phyloP scores from a whole-genome alignment of 2,113 vertebrate species.

The Pollachius pollachius region DNA sequence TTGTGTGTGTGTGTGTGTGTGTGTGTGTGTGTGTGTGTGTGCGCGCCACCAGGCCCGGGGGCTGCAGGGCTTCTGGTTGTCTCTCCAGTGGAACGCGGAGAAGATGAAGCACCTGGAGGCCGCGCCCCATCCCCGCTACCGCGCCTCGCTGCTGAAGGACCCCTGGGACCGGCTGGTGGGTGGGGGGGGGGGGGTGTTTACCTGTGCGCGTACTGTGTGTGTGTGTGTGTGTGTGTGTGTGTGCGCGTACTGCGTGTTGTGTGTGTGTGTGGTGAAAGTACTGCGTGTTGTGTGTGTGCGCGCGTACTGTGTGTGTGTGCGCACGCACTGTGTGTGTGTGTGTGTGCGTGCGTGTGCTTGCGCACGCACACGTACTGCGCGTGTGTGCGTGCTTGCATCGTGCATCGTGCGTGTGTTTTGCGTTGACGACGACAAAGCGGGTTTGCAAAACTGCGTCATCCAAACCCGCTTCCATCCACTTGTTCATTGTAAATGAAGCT shows the following conservation, averaged over 20 bases:
- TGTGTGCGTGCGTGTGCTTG: not conserved
- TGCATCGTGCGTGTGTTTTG: not conserved
- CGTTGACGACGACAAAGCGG: too few species aligned
- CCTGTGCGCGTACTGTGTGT: not conserved
- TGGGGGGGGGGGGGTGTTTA: not conserved
- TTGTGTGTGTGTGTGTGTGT: too few species aligned
- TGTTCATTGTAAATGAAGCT: too few species aligned
- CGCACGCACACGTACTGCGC: not conserved
- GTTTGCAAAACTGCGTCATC: too few species aligned
- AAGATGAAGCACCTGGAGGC: conserved; percentile 77
- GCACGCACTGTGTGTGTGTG: not conserved
- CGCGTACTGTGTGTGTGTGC: conserved; percentile 7
- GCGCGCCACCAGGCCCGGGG: conserved; percentile 60
- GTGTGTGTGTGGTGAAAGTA: conserved; percentile 48
- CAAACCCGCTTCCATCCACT: too few species aligned
- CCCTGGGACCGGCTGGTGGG: conserved; percentile 75
- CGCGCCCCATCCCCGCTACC: conserved; percentile 77
- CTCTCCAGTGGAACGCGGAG: conserved; percentile 83
- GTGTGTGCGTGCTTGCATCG: conserved; percentile 36
- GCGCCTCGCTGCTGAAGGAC: conserved; percentile 65
- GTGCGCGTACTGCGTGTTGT: not conserved
- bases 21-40: not conserved
- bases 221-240: conserved; percentile 42
- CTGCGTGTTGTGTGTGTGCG: conserved; percentile 42
- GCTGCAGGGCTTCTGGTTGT: conserved; percentile 86